Evolutionary conservation across 2,888 invertebrate genomes (phyloP).

Genomic region (Drosophila demipolita): DNA sequence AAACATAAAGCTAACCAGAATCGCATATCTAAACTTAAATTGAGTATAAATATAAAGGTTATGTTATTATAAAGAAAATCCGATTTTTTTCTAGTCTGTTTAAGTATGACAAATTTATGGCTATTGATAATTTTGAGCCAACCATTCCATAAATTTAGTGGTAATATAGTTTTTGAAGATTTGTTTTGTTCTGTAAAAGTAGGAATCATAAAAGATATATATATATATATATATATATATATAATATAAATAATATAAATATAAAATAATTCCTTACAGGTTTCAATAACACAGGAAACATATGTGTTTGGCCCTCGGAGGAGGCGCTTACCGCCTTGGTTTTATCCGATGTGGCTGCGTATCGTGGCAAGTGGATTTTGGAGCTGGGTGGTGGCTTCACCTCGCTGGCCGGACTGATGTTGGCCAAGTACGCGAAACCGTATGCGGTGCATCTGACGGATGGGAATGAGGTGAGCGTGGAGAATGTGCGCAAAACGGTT

Average conservation of each 20-base stretch:
- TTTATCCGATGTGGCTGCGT: slow-evolving; percentile 88
- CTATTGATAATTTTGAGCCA: too few relatives aligned
- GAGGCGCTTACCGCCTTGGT: slow-evolving; percentile 90
- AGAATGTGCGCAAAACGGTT: slow-evolving; percentile 89
- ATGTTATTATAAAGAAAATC: too few relatives aligned
- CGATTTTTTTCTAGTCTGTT: too few relatives aligned
- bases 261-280: slow-evolving; percentile 69
- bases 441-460: slow-evolving; percentile 90
- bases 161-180: too few relatives aligned
- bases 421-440: slow-evolving; percentile 89
- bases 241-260: background rate
- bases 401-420: slow-evolving; percentile 91
- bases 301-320: slow-evolving; percentile 93
- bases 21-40: too few relatives aligned
- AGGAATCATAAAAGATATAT: background rate
- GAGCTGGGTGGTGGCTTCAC: slow-evolving; percentile 95
- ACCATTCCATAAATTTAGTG: too few relatives aligned
- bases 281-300: slow-evolving; percentile 93
- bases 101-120: too few relatives aligned
- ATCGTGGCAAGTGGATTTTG: slow-evolving; percentile 89
- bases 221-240: too few relatives aligned
- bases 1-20: too few relatives aligned
- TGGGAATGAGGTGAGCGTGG: slow-evolving; percentile 91
- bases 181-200: too few relatives aligned
- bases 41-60: too few relatives aligned